phyloP scores from a whole-genome alignment of 2,888 invertebrate genomes.

The Stomorhina lunata region DNA sequence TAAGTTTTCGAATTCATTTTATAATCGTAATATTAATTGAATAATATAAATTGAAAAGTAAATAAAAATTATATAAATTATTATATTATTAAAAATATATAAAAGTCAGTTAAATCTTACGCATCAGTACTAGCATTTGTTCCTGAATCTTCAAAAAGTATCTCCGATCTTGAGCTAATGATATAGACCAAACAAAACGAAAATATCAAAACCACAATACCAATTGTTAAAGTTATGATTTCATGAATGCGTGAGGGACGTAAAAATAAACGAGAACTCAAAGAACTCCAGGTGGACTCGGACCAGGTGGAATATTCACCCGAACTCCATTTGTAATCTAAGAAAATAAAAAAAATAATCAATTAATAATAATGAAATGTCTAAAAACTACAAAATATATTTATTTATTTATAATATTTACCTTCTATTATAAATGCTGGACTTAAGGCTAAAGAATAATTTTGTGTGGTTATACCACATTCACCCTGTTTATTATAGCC shows the following conservation, averaged over 20 bases:
- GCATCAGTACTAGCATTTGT: conserved; percentile 74
- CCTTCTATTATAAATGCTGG: conserved; percentile 88
- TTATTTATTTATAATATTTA: neutral
- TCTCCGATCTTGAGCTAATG: conserved; percentile 78
- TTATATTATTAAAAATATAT: conserved; percentile 1
- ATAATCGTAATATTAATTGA: neutral
- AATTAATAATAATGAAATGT: neutral
- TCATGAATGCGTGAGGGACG: conserved; percentile 82
- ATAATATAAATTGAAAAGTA: neutral
- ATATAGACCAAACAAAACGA: conserved; percentile 79
- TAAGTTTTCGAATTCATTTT: too few species aligned
- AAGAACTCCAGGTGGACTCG: conserved; percentile 90
- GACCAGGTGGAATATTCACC: conserved; percentile 92
- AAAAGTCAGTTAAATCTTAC: conserved; percentile 75
- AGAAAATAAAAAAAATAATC: too few species aligned
- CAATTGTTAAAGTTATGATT: conserved; percentile 76
- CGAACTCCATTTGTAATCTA: conserved; percentile 89
- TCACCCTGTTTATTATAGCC: conserved; percentile 85
- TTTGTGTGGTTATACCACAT: conserved; percentile 87
- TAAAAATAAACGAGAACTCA: conserved; percentile 89
- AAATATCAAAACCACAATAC: conserved; percentile 77
- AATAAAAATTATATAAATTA: conserved; percentile 8
- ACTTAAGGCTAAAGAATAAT: conserved; percentile 87
- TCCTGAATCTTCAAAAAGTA: conserved; percentile 76
- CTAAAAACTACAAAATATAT: neutral